Evolutionary conservation across 2,888 invertebrate species (phyloP), one percentile per base, ranked within the genome.

Genomic region (Galerucella pusilla): DNA sequence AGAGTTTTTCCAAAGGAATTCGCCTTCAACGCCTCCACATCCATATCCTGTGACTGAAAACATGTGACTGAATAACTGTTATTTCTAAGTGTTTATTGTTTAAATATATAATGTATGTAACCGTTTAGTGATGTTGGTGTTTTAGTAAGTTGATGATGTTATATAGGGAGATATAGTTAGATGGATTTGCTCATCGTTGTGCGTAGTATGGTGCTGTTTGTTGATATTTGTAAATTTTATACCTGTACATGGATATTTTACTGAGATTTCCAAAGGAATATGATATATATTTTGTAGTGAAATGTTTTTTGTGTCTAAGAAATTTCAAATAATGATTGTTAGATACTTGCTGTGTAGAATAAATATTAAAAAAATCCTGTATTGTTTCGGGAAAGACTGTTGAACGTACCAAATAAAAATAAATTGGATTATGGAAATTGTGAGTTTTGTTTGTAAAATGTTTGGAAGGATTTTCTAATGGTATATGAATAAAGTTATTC

Each of bases 141-240:
- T 73, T 61, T 70, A 64, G 70, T 28, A 14, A 25, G 68, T 35
- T 16, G 49, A 28, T 20, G 12, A n/a, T 52, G 52, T 52, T 52
- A 35, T 7, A 42, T 42, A 42, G 35, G 14, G 5, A 28, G 28
- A 57, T 12, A n/a, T 67, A 28, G 64, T 69, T 28, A 75, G 71
- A 71, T 72, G 68, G 69, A 54, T 71, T 20, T 71, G 66, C 49
- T 71, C 71, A 64, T 74, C 78, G 78, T 80, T 75, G 74, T 78
- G 82, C 79, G 77, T 81, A 81, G 79, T 79, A 76, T 80, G 80
- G 81, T 81, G 81, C 76, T 81, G 79, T 79, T 79, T 78, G 80
- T 81, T 77, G 81, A 81, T 77, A 81, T 82, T 83, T 83, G 83
- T 84, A 82, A 82, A 84, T 84, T 85, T 85, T 84, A 84, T 85